Conservation (phyloP, 2,888 invertebrate species). For the Charanyca ferruginea region DNA sequence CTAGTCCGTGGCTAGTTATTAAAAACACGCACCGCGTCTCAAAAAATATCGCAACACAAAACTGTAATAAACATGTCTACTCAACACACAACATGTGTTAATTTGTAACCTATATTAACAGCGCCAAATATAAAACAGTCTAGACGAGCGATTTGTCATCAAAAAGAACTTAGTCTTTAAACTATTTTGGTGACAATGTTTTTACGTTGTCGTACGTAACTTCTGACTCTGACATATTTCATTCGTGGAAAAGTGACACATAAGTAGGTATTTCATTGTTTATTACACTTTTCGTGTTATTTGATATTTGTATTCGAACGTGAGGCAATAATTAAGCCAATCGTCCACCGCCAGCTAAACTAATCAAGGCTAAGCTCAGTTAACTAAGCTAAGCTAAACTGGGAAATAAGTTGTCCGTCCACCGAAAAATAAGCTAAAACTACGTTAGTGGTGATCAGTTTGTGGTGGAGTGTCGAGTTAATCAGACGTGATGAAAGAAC, state of each 20-base stretch:
- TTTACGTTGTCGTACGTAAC: conserved; percentile 17
- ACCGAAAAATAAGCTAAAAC: too few species aligned
- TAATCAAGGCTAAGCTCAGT: too few species aligned
- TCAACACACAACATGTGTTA: conserved; percentile 6
- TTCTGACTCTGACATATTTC: conserved; percentile 24
- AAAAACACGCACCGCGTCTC: too few species aligned
- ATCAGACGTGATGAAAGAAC: too few species aligned
- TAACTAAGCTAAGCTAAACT: too few species aligned
- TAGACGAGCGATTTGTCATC: conserved; percentile 34
- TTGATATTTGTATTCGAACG: conserved; percentile 12
- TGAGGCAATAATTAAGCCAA: conserved; percentile 15
- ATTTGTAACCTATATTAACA: conserved; percentile 13
- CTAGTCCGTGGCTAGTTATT: too few species aligned
- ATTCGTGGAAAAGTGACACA: conserved; percentile 12
- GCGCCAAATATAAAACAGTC: conserved; percentile 17
- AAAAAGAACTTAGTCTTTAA: conserved; percentile 10
- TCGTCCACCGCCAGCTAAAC: too few species aligned
- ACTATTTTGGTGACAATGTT: conserved; percentile 25
- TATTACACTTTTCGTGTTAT: conserved; percentile 2
- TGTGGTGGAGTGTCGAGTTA: too few species aligned
- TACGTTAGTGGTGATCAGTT: too few species aligned
- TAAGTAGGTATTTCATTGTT: conserved; percentile 7
- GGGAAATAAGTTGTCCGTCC: too few species aligned
- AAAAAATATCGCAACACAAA: conserved; percentile 9
- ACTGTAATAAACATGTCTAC: conserved; percentile 5